Evolutionary conservation across 2,797 vertebrate species (phyloP).

Genomic region (Gymnocypris eckloni): DNA sequence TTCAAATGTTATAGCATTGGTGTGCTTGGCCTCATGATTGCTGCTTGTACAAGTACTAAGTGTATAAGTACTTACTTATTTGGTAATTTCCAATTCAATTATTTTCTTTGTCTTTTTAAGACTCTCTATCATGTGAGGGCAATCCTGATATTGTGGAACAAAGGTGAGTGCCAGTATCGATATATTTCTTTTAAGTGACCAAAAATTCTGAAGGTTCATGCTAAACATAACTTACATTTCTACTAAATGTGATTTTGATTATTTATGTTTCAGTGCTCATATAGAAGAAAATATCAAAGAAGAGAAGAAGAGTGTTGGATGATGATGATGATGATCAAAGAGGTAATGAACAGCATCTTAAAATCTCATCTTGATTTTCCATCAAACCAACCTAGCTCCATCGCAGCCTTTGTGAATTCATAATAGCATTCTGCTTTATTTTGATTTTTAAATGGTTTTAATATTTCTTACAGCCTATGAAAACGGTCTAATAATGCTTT

Average conservation of each 20-base stretch:
- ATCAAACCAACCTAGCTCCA: not conserved
- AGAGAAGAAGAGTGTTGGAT: constrained; percentile 79
- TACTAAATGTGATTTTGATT: constrained; percentile 1
- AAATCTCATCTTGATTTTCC: not conserved
- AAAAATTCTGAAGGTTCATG: not conserved
- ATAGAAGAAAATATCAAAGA: constrained; percentile 65
- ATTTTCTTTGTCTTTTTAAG: constrained; percentile 56
- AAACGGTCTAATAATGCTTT: too few relatives aligned
- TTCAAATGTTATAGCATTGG: not conserved
- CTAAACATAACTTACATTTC: not conserved
- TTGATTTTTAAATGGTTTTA: too few relatives aligned
- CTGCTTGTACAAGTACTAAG: not conserved
- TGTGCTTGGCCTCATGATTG: not conserved
- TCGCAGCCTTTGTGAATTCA: too few relatives aligned
- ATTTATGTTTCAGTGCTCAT: constrained; percentile 36
- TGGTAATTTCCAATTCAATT: not conserved
- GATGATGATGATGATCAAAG: constrained; percentile 52
- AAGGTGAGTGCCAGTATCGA: constrained; percentile 64
- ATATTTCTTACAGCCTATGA: too few relatives aligned
- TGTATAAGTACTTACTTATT: too few relatives aligned
- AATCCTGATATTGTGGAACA: constrained; percentile 38
- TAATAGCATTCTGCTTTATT: too few relatives aligned
- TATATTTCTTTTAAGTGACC: not conserved
- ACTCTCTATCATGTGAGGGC: constrained; percentile 33
- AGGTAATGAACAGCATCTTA: constrained; percentile 10